phyloP scores from a whole-genome alignment of 2,113 vertebrate species.

The Centropus unirufus region DNA sequence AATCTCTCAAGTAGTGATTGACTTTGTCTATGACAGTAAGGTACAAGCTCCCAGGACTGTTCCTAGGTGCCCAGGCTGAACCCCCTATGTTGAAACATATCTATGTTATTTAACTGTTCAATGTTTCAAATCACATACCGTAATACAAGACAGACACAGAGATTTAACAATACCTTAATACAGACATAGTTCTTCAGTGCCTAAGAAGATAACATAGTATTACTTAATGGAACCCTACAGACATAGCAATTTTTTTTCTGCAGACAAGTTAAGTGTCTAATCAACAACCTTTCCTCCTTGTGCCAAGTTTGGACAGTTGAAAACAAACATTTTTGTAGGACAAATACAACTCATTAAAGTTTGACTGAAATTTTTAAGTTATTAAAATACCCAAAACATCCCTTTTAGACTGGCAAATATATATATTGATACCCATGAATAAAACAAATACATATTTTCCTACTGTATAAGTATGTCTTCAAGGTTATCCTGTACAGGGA shows the following conservation, averaged over 20 bases:
- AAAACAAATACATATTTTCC: neutral
- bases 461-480: neutral
- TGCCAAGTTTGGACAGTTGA: neutral
- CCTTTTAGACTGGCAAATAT: neutral
- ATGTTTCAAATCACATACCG: neutral
- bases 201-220: too few relatives aligned
- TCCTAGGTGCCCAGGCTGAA: neutral
- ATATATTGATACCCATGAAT: neutral
- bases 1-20: neutral
- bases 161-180: neutral
- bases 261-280: neutral
- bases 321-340: neutral
- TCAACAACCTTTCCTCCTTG: neutral
- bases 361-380: neutral
- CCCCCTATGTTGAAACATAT: neutral
- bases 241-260: neutral
- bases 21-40: neutral
- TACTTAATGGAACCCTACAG: neutral
- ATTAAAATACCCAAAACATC: neutral
- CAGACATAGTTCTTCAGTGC: neutral
- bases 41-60: neutral
- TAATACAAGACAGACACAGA: too few relatives aligned
- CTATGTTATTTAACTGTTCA: neutral
- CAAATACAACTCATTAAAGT: neutral
- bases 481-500: neutral